A percentile compares a stretch with the other conserved stretches of the same genome.
phyloP scores from a whole-genome alignment of 2,888 invertebrate genomes.

The Psylliodes chrysocephalus region DNA sequence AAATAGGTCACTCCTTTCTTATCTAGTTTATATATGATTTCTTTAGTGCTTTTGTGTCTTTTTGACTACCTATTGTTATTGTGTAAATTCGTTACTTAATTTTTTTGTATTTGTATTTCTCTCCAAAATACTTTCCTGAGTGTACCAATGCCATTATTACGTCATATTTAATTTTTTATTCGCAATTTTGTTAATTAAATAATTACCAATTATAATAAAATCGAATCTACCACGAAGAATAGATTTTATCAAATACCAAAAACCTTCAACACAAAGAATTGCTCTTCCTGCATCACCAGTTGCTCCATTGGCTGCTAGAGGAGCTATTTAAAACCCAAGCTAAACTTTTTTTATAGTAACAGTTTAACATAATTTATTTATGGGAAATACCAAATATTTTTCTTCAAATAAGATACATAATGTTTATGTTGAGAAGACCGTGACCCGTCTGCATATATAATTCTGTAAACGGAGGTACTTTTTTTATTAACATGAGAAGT shows the following conservation, averaged over 20 bases:
- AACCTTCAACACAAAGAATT: not conserved
- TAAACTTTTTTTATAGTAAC: not conserved
- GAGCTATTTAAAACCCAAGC: no score
- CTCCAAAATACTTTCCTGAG: no score
- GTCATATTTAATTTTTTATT: no score
- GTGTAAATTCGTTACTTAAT: no score
- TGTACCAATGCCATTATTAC: no score
- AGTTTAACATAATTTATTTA: not conserved
- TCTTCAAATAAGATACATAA: slow-evolving; percentile 9
- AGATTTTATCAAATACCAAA: not conserved
- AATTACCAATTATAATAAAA: not conserved
- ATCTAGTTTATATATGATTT: no score
- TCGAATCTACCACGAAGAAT: not conserved
- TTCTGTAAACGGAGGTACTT: slow-evolving; percentile 28
- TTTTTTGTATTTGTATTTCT: no score
- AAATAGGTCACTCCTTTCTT: no score
- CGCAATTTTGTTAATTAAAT: no score
- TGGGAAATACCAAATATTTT: slow-evolving; percentile 28
- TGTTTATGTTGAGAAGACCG: slow-evolving; percentile 21
- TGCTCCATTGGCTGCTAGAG: no score
- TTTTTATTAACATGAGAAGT: slow-evolving; percentile 18
- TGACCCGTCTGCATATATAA: slow-evolving; percentile 31
- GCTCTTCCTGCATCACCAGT: not conserved
- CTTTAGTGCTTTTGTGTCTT: no score
- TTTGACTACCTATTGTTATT: no score